Conservation (phyloP, 2,797 vertebrate species). For the Luscinia megarhynchos region DNA sequence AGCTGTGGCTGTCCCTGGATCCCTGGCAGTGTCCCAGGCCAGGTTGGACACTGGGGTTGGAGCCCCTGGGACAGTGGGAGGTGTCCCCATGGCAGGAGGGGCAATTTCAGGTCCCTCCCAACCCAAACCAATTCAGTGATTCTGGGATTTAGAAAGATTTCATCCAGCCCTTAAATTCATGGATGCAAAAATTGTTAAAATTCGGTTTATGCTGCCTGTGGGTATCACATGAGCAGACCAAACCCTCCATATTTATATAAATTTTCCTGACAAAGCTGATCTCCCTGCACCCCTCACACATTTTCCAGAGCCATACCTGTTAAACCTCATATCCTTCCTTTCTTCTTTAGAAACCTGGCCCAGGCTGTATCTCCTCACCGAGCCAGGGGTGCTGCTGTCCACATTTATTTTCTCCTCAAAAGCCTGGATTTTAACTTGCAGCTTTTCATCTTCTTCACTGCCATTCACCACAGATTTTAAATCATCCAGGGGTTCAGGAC, state of each 20-base stretch:
- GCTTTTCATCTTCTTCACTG: conserved; percentile 76
- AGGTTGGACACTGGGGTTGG: fast-evolving
- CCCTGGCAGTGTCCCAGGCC: not conserved
- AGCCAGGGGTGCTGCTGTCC: conserved; percentile 73
- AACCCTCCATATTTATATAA: not conserved
- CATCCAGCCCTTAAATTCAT: not conserved
- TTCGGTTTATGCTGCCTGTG: not conserved
- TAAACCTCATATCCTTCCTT: conserved; percentile 87
- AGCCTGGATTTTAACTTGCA: conserved; percentile 86
- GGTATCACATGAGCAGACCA: not conserved
- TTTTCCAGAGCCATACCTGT: conserved; percentile 80
- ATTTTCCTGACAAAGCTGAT: not conserved
- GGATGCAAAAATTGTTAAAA: not conserved
- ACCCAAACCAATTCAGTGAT: not conserved
- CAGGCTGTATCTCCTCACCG: conserved; percentile 84
- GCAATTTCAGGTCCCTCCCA: not conserved
- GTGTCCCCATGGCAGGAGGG: not conserved
- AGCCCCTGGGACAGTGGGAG: not conserved
- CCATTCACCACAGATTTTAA: conserved; percentile 52
- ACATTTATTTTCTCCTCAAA: conserved; percentile 83
- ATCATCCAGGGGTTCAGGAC: conserved; percentile 54
- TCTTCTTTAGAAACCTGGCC: conserved; percentile 84
- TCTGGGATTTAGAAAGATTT: not conserved
- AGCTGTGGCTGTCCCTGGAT: not conserved
- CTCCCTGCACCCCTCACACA: not conserved